A percentile compares a stretch with the other conserved stretches of the same genome.
Conservation (phyloP, 2,797 vertebrate genomes). For the Caiman crocodilus region DNA sequence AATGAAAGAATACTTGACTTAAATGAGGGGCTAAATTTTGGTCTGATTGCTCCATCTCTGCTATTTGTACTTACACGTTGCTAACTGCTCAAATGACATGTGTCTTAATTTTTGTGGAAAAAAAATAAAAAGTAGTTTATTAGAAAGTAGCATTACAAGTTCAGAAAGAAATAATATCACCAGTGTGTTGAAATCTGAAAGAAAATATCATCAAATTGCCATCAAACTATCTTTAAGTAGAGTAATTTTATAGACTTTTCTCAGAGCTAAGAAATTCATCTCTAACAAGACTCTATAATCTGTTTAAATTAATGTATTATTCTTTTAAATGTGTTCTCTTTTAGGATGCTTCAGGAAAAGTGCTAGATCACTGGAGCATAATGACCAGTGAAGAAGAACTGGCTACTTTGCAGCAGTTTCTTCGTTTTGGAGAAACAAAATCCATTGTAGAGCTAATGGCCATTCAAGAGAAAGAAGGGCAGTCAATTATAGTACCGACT, state of each 20-base stretch:
- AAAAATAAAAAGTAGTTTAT: conserved; percentile 7
- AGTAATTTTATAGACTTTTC: neutral
- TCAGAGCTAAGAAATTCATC: too few relatives aligned
- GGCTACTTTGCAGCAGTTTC: conserved; percentile 95
- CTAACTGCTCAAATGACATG: conserved; percentile 44
- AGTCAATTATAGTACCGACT: conserved; percentile 88
- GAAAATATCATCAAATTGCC: neutral
- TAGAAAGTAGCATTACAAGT: neutral
- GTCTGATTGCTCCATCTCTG: conserved; percentile 69
- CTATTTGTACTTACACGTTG: conserved; percentile 44
- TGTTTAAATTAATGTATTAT: neutral
- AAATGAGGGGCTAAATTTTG: conserved; percentile 84
- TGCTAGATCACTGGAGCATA: conserved; percentile 97
- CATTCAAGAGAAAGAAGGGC: conserved; percentile 96
- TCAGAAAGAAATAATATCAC: conserved; percentile 28
- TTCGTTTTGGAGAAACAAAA: conserved; percentile 98
- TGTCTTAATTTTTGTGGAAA: conserved; percentile 67
- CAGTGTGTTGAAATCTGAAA: neutral
- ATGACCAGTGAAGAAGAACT: conserved; percentile 98
- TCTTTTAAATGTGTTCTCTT: conserved; percentile 25
- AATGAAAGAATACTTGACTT: conserved; percentile 83
- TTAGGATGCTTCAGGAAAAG: conserved; percentile 95
- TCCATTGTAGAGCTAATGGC: conserved; percentile 99
- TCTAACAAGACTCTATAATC: neutral
- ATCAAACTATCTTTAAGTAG: neutral